Conservation (phyloP, 2,888 invertebrate genomes). For the Baronia brevicornis region DNA sequence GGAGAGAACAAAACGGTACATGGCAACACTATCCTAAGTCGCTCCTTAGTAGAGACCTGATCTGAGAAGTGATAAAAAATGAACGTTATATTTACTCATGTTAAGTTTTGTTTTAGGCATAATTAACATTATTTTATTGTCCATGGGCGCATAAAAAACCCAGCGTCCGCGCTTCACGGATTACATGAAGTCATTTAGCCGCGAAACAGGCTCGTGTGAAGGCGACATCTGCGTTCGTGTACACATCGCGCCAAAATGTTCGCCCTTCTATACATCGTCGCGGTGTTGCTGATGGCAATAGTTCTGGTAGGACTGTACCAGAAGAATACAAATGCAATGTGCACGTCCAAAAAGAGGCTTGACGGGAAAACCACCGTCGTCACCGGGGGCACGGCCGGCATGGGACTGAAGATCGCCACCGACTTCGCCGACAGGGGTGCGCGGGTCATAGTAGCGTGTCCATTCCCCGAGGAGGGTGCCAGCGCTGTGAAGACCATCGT, state of each 20-base stretch:
- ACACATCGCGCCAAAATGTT: conserved; percentile 19
- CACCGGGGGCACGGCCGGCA: conserved; percentile 59
- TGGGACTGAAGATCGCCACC: conserved; percentile 55
- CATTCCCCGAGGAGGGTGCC: conserved; percentile 50
- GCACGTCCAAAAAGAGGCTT: conserved; percentile 52
- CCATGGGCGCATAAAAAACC: too few relatives aligned
- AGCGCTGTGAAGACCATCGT: conserved; percentile 75
- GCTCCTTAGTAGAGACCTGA: too few relatives aligned
- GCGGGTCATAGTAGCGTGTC: conserved; percentile 57
- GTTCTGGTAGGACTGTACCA: conserved; percentile 48
- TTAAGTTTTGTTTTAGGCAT: too few relatives aligned
- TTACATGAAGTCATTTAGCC: too few relatives aligned
- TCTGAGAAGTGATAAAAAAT: too few relatives aligned
- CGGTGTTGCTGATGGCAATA: conserved; percentile 10
- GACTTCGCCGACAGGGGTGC: conserved; percentile 60
- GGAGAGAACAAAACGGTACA: too few relatives aligned
- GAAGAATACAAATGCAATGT: conserved; percentile 56
- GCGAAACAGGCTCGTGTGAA: too few relatives aligned
- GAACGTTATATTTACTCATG: too few relatives aligned
- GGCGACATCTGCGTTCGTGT: too few relatives aligned
- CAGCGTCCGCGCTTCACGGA: too few relatives aligned
- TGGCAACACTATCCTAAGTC: too few relatives aligned
- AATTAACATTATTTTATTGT: too few relatives aligned
- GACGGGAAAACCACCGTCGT: conserved; percentile 54
- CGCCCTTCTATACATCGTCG: conserved; percentile 13